Evolutionary conservation across 2,113 vertebrate species (phyloP), one percentile per base, ranked within the genome.

Genomic region (Petrocephalus microphthalmus): DNA sequence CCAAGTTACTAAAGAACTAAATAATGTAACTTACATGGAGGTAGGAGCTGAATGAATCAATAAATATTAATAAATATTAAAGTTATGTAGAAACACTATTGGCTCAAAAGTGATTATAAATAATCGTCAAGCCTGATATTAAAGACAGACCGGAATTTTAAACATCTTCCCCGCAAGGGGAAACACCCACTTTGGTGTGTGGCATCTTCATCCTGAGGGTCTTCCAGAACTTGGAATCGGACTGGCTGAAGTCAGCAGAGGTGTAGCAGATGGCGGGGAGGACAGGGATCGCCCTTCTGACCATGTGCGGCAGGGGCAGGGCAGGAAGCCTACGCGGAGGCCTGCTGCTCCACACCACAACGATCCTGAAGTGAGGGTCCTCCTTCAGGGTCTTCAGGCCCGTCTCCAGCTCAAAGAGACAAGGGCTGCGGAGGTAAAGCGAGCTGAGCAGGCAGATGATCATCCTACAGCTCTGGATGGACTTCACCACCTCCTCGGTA

Each of bases 341-440:
- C 71, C 95, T 94, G 49, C 53, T 15, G 88, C 13, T 84, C 86
- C 89, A 84, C 90, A 97, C 92, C 90, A 97, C 92, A 89, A 97
- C 92, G 8, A 96, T 20, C 81, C 96, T 96, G 57, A 96, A 91
- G 1, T 88, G 92, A 52, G 93, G 93, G 60, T 96, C 95, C 87
- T 94, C 93, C 90, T 95, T 78, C 0, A 94, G 94, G 54, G 94
- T 95, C 90, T 96, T 96, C 82, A 98, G 92, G 0, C 96, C 97
- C 78, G 97, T 96, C 91, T 97, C 96, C n/a, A 99, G 92, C 78
- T 97, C 97, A 92, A 98, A 99, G 88, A 97, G 88, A 17, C 91
- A 92, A 57, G 92, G 94, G 90, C 95, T 94, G 0, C 87, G 94
- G 86, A 98, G 11, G 1, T 97, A 99, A 10, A 91, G 92, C 51